Evolutionary conservation across 2,888 invertebrate species (phyloP), one percentile per base, ranked within the genome.

Genomic region (Pseudoips prasinana): DNA sequence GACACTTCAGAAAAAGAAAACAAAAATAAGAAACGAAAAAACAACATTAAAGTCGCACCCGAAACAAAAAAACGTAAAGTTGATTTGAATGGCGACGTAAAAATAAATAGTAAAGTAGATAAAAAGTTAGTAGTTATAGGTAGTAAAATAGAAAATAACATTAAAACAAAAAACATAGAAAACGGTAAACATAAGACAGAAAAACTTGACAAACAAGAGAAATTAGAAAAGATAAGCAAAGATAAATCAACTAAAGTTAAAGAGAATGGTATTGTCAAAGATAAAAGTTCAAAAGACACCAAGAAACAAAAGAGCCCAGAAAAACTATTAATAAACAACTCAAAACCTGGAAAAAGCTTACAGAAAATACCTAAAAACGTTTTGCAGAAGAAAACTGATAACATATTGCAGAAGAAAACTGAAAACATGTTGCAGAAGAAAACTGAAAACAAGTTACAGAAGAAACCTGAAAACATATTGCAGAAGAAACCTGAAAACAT

Each of bases 1-100:
- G 57, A 67, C 19, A 46, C 56, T 1, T 55, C 58, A 0, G 63
- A 71, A 33, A 75, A 86, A 54, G 72, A 80, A 59, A 66, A 74
- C 34, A 50, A 73, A 53, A 65, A 74, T 34, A 50, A 73, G 53
- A 65, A 46, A 46, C 59, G 48, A 44, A 59, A 45, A 33, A 45
- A 18, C 10, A 30, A 34, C 7, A 17, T 40, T 1, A 41, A 33
- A 20, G 39, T 45, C 7, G 14, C 23, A 8, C 20, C 27, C 22
- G 40, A 51, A 8, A 33, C 33, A 0, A 57, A 54, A 22, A 64
- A 63, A 47, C 48, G 51, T 1, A 66, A 56, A 46, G 7, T 22
- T 0, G 37, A 41, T 10, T 8, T 7, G 7, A 66, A 56, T 44
- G 7, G 20, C 1, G 37, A 41, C 14, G 10, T 8, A 7, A 31